Percentiles rank a stretch among this genome's conserved stretches.
Conservation (phyloP, 1,140 invertebrate species). For the Colletes gigas region DNA sequence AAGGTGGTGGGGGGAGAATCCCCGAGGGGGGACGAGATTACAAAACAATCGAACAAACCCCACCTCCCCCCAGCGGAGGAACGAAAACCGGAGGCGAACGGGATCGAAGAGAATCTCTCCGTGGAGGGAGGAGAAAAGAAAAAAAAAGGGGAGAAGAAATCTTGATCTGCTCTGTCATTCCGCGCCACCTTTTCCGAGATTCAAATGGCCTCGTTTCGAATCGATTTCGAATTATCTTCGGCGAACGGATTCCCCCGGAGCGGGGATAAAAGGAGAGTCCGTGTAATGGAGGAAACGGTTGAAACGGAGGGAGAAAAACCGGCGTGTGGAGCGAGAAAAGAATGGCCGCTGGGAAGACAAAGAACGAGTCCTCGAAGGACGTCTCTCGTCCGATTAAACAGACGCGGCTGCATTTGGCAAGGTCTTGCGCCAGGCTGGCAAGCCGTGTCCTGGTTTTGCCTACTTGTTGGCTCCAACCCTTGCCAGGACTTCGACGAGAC, state of each 20-base stretch:
- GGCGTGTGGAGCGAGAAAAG: conserved; percentile 35
- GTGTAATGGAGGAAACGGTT: conserved; percentile 59
- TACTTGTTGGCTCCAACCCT: conserved; percentile 55
- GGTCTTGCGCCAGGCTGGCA: conserved; percentile 22
- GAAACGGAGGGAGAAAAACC: conserved; percentile 19
- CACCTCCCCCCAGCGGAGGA: not conserved
- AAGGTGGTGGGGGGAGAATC: not conserved
- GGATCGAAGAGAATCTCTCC: not conserved
- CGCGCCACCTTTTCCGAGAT: conserved; percentile 55
- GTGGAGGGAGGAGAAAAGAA: conserved; percentile 11
- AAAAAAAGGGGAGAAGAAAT: conserved; percentile 37
- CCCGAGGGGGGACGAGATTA: conserved; percentile 34
- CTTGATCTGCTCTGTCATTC: conserved; percentile 26
- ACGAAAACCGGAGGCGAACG: not conserved
- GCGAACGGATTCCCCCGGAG: conserved; percentile 59
- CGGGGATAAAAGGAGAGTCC: conserved; percentile 20
- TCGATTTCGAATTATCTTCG: conserved; percentile 75
- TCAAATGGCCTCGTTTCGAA: conserved; percentile 74
- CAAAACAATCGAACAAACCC: conserved; percentile 62
- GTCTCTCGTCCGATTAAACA: conserved; percentile 62
- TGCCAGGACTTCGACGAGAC: conserved; percentile 10
- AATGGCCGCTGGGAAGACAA: conserved; percentile 47
- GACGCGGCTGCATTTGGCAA: conserved; percentile 61
- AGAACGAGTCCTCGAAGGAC: conserved; percentile 49
- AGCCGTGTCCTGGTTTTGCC: conserved; percentile 42